Evolutionary conservation across 2,113 vertebrate genomes (phyloP), one percentile per base, ranked within the genome.

Genomic region (Xenopus tropicalis): DNA sequence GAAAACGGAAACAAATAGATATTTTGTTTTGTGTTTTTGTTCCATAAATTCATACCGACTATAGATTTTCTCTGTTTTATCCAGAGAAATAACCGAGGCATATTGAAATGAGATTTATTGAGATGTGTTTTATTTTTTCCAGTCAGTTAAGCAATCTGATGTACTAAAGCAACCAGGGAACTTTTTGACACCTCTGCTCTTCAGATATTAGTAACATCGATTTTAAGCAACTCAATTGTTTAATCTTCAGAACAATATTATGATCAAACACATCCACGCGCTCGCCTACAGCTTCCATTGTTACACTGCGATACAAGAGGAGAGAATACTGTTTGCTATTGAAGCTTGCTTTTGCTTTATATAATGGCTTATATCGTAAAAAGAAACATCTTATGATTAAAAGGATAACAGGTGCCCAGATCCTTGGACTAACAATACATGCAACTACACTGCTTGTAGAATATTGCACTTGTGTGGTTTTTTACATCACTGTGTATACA

Each of bases 201-300:
- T 66, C 21, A 43, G 42, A 29, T 56, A 65, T 64, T 65, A 56
- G 11, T 52, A 29, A 25, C 46, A 73, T 58, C 66, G 71, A 73
- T 66, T 73, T 16, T 25, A 59, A 66, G 71, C 25, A 58, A 62
- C 66, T 66, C 20, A 58, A 66, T 73, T 73, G 71, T 73, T 66
- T 73, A 65, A 66, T 58, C 29, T 73, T 73, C 57, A 51, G 21
- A 66, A 65, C 61, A 72, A 72, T 64, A 56, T 24, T 44, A 19
- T 64, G 70, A 73, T 73, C 51, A 73, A 57, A 65, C 71, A 73
- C 62, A 72, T 65, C 70, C 70, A 66, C 71, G 58, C 20, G n/a
- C 14, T 71, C 59, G 48, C 70, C 70, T 61, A 71, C 70, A 52
- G n/a, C 59, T 54, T 20, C 14, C 70, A 62, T 71, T 71, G 70